A percentile compares a stretch with the other conserved stretches of the same genome.
These are phyloP conservation scores for Drosophila grimshawi DNA, from an alignment of 1,140 invertebrate species.

Conservation along the genomic window DNA sequence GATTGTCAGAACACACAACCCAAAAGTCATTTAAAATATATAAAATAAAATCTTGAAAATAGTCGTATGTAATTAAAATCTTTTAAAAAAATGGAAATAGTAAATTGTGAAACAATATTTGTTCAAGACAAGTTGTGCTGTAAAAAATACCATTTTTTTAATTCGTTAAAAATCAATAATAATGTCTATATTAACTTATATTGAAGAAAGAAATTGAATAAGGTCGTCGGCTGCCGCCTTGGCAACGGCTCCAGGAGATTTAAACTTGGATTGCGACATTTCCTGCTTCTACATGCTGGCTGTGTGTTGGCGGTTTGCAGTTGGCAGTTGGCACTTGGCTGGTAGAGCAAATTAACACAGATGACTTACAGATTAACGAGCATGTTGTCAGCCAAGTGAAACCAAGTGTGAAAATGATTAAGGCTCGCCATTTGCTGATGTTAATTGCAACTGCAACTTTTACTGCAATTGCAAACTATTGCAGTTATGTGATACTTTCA, in stretches of 20 bases:
- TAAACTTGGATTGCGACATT: not conserved
- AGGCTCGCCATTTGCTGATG: conserved; percentile 27
- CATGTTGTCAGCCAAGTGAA: conserved; percentile 59
- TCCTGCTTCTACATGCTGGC: not conserved
- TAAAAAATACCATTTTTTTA: no score
- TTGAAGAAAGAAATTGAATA: not conserved
- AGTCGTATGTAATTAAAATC: no score
- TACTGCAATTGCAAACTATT: conserved; percentile 1
- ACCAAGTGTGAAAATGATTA: conserved; percentile 75
- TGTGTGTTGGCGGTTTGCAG: conserved; percentile 1
- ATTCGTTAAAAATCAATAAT: no score
- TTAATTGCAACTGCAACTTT: not conserved
- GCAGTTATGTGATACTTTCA: not conserved
- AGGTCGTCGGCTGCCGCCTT: not conserved
- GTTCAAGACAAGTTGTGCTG: no score
- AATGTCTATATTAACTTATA: not conserved
- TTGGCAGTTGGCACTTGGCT: conserved; percentile 49
- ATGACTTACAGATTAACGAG: conserved; percentile 61
- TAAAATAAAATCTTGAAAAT: no score
- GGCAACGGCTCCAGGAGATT: conserved; percentile 9
- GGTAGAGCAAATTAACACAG: conserved; percentile 58
- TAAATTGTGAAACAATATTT: no score
- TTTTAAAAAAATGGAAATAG: no score
- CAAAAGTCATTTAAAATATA: no score
- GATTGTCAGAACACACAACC: no score